Base-by-base conservation (phyloP, 2,888 invertebrate species). In the Acronicta leporina region DNA sequence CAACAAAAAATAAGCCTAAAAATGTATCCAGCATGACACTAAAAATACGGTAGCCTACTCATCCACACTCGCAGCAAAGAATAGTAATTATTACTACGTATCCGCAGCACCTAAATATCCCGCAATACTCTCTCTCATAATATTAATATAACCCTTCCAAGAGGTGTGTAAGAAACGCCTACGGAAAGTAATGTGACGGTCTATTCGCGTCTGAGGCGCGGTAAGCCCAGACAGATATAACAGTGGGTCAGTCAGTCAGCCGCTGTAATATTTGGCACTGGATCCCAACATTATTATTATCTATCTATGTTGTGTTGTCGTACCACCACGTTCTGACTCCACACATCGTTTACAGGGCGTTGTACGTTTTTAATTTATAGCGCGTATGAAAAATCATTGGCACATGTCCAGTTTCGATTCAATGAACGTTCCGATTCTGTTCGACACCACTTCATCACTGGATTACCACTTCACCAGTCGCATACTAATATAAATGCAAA, bases 181-280 rank as follows among this genome's bases (percentile, higher is more conserved):
- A 33, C 30, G 33, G 13, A 33, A 43, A 50, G 41, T 45, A 35
- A 49, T 41, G n/a, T 14, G 8, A 5, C 41, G n/a, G 15, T 53
- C 53, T 73, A 73, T 69, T 68, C 49, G 49, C 44, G 38, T n/a
- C 10, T 25, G 40, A 68, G 62, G 56, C 62, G 16, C 13, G 20
- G 27, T 16, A 15, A 15, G 14, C 14, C 54, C 45, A 67, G 68
- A 56, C 62, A 46, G 49, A 49, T 41, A 44, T 41, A 73, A 67
- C 55, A 69, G 49, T 69, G 46, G 68, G 68, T 73, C 73, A 69
- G 68, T 69, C 68, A 69, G 73, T 67, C 68, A 73, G 51, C 35
- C 60, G 50, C 8, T 15, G 73, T 41, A 41, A 56, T 44, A 66
- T 73, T 73, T 69, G 68, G 73, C 68, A 69, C 68, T 56, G 46